phyloP scores from a whole-genome alignment of 2,797 vertebrate species.

The Danio choprae region DNA sequence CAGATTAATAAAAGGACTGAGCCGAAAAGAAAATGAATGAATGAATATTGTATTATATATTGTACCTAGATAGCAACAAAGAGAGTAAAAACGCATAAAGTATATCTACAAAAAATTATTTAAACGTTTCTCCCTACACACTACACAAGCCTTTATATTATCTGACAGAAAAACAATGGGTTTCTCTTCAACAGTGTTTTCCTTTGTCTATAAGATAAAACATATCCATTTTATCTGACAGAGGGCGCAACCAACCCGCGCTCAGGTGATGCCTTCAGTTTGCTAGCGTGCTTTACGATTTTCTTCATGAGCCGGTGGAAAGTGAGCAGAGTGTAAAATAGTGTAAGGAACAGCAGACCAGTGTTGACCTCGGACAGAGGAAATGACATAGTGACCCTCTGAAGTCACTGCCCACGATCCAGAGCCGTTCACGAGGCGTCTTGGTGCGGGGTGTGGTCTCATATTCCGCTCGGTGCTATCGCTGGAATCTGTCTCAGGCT shows the following conservation, averaged over 20 bases:
- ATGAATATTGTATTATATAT: too few relatives aligned
- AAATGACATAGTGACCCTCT: constrained; percentile 38
- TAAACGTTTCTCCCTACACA: background rate
- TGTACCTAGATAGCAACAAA: background rate
- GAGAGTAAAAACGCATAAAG: background rate
- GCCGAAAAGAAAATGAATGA: too few relatives aligned
- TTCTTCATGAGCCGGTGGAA: background rate
- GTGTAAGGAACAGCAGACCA: background rate
- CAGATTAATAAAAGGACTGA: too few relatives aligned
- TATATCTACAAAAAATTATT: background rate
- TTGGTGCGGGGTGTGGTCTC: constrained; percentile 42
- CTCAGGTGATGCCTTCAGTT: background rate
- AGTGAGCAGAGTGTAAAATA: background rate
- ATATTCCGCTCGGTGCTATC: background rate
- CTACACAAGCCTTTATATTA: background rate
- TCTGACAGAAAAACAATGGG: background rate
- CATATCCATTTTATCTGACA: background rate
- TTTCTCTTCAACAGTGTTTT: background rate
- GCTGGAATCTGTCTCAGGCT: constrained; percentile 3
- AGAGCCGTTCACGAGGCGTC: constrained; percentile 5
- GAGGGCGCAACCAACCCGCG: background rate
- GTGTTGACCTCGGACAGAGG: background rate
- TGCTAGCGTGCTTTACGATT: background rate
- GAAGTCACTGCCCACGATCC: constrained; percentile 26
- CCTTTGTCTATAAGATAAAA: constrained; percentile 12